Base-by-base conservation (phyloP, 2,113 vertebrate genomes). In the Elanoides forficatus region DNA sequence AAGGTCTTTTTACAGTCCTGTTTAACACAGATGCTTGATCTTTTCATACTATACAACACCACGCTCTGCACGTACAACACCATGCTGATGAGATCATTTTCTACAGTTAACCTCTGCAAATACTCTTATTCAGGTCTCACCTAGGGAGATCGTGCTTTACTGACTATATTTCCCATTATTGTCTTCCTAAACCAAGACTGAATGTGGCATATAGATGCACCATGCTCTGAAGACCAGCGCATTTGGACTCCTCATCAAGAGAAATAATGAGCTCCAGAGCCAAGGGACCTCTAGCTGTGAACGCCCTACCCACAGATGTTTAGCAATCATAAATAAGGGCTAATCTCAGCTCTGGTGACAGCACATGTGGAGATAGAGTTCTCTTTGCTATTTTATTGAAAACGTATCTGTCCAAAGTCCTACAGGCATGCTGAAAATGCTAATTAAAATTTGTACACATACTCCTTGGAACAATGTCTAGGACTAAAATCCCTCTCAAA, bases 241-340 rank as follows among this genome's bases (percentile, higher is more conserved):
- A 20, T 53, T 75, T 75, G 43, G 26, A 75, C 38, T 85, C 62
- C 38, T 94, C 22, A 14, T 70, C 62, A 70, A 47, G 67, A 85
- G 62, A 9, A 85, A 53, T 42, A 81, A 85, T 30, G 75, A 65
- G 26, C 56, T 92, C 27, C 30, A 26, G 80, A 88, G 89, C 67
- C 80, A 81, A 85, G 43, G 62, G 70, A 58, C 45, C 50, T 70
- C 74, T 70, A n/a, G 56, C 62, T 89, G 74, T 81, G 56, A 85
- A 71, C 32, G 34, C 68, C 85, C 81, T 81, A 71, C 70, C 67
- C 85, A 50, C 93, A 95, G 93, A 94, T 81, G 80, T 95, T 95
- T 62, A 75, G 38, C 45, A 42, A 75, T 32, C 55, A 8, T 92
- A 92, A 88, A 81, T 92, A 47, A 94, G 23, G 70, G 43, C 80